Evolutionary conservation across 2,888 invertebrate species (phyloP).

Genomic region (Rugalucina vietnamica): DNA sequence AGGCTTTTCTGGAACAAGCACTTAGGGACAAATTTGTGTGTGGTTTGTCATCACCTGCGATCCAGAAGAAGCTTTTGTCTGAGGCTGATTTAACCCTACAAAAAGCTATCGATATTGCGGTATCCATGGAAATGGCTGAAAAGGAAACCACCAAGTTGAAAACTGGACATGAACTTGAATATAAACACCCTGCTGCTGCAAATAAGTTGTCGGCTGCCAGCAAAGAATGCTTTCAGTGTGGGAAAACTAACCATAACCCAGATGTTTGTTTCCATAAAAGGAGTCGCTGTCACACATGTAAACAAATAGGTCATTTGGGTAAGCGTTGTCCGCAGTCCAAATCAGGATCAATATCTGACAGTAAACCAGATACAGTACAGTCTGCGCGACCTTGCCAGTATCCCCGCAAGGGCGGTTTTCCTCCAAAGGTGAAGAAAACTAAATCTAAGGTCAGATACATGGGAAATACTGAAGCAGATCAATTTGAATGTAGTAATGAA

Average conservation of each 20-base stretch:
- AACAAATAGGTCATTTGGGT: not conserved
- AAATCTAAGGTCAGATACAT: not conserved
- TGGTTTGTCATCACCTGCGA: slow-evolving; percentile 26
- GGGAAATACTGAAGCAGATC: not conserved
- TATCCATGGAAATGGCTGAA: slow-evolving; percentile 25
- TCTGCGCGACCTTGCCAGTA: not conserved
- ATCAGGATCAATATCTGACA: not conserved
- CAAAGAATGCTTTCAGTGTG: slow-evolving; percentile 12
- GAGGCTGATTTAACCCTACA: slow-evolving; percentile 30
- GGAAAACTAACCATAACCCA: not conserved
- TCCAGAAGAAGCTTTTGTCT: slow-evolving; percentile 41
- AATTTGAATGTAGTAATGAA: not conserved
- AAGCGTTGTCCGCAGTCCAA: not conserved
- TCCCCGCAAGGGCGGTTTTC: not conserved
- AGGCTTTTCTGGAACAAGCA: slow-evolving; percentile 23
- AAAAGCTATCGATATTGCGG: slow-evolving; percentile 24
- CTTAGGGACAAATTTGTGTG: slow-evolving; percentile 45
- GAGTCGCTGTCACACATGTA: not conserved
- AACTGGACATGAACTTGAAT: not conserved
- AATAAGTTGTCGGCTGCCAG: not conserved
- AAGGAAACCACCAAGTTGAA: slow-evolving; percentile 11
- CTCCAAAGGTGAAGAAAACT: not conserved
- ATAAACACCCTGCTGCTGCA: not conserved
- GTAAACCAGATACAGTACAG: not conserved
- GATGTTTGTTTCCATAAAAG: not conserved